These are phyloP conservation scores for Stenolophus ochropezus DNA, from an alignment of 2,888 invertebrate species.

Conservation along the genomic window DNA sequence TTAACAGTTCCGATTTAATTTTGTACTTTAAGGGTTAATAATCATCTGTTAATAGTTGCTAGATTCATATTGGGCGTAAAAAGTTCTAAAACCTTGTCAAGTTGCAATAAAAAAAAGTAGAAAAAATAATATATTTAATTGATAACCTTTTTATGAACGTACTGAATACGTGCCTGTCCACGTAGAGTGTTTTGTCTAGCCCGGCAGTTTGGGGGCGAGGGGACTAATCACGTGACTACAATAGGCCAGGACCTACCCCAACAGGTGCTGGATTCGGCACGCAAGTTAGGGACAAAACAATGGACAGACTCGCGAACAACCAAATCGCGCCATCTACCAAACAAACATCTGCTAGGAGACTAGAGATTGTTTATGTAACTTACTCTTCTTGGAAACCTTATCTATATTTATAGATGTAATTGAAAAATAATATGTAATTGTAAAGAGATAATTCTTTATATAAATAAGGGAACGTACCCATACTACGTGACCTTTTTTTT, in stretches of 20 bases:
- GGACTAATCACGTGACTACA: constrained; percentile 20
- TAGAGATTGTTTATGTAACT: background rate
- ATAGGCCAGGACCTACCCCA: constrained; percentile 51
- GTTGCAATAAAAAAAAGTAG: no score
- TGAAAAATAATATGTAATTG: background rate
- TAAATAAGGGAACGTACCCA: no score
- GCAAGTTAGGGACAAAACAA: background rate
- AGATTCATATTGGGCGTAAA: no score
- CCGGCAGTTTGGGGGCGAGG: background rate
- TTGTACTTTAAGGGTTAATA: no score
- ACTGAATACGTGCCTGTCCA: background rate
- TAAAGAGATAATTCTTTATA: background rate
- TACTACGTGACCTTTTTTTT: no score
- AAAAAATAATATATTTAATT: no score
- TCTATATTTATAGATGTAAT: background rate
- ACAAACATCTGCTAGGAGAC: background rate
- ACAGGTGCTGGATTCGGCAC: constrained; percentile 47
- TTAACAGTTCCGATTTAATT: no score
- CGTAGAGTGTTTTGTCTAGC: constrained; percentile 28
- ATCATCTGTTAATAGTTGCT: no score
- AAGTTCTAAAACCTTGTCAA: no score
- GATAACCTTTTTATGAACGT: background rate
- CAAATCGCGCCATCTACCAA: background rate
- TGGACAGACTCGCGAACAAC: background rate
- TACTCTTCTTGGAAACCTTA: background rate